A percentile compares a stretch with the other conserved stretches of the same genome.
Conservation (phyloP, 2,888 invertebrate species). For the Mythimna impura region DNA sequence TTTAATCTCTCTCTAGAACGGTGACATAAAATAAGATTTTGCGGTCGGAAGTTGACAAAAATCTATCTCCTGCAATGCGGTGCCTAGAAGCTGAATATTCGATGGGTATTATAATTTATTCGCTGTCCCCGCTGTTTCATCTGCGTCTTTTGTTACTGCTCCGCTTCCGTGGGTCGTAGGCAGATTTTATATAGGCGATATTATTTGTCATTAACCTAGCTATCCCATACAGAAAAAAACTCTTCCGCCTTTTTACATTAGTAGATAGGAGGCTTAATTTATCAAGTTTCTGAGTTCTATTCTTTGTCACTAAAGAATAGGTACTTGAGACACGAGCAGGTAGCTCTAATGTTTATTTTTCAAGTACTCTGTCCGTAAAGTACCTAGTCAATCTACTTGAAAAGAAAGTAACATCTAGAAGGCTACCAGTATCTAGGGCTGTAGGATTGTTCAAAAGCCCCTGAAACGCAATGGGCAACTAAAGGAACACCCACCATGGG, state of each 20-base stretch:
- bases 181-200: too few relatives aligned
- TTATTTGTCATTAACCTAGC: too few relatives aligned
- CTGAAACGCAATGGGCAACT: too few relatives aligned
- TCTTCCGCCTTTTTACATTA: too few relatives aligned
- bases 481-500: too few relatives aligned
- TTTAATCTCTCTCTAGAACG: too few relatives aligned
- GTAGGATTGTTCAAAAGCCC: too few relatives aligned
- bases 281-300: not conserved
- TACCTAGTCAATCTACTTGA: not conserved
- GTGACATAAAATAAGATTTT: too few relatives aligned
- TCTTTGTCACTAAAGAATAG: not conserved
- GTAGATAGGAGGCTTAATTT: not conserved
- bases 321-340: not conserved
- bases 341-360: conserved; percentile 8
- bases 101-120: not conserved
- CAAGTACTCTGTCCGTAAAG: not conserved
- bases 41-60: too few relatives aligned
- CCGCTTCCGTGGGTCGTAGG: too few relatives aligned
- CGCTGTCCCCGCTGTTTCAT: not conserved
- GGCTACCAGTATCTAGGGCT: not conserved
- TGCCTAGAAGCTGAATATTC: not conserved
- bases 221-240: too few relatives aligned
- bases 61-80: not conserved
- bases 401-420: not conserved
- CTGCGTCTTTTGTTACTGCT: too few relatives aligned